A percentile compares a stretch with the other conserved stretches of the same genome.
phyloP scores from a whole-genome alignment of 2,888 invertebrate species.

The Acholoe squamosa region DNA sequence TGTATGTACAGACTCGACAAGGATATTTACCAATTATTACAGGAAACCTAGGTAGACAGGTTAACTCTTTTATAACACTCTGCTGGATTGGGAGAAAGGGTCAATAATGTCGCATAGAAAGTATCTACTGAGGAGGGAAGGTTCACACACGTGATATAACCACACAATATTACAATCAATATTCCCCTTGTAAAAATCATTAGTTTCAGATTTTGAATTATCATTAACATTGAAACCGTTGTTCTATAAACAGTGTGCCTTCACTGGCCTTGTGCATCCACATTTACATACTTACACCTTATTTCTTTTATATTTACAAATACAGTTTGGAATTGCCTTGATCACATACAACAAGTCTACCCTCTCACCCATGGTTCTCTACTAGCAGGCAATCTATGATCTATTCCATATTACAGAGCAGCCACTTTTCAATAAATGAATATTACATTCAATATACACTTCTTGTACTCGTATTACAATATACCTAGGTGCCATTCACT shows the following conservation, averaged over 20 bases:
- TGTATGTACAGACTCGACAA: neutral
- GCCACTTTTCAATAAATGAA: neutral
- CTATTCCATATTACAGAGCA: conserved; percentile 9
- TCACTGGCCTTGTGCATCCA: neutral
- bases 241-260: neutral
- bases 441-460: neutral
- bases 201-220: neutral
- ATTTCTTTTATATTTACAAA: conserved; percentile 37
- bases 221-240: neutral
- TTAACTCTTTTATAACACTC: conserved; percentile 1
- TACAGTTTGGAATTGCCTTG: conserved; percentile 54
- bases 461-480: conserved; percentile 1
- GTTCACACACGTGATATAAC: conserved; percentile 5
- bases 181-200: neutral
- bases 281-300: conserved; percentile 37
- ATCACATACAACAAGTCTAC: conserved; percentile 53
- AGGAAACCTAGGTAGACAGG: neutral
- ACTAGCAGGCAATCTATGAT: conserved; percentile 5
- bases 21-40: neutral
- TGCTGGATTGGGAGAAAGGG: conserved; percentile 16
- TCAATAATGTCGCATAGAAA: conserved; percentile 29
- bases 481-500: conserved; percentile 18
- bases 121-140: neutral
- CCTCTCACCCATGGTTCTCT: conserved; percentile 41
- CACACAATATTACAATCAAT: neutral